phyloP scores from a whole-genome alignment of 2,113 vertebrate species.

The Phylloscopus trochiloides region DNA sequence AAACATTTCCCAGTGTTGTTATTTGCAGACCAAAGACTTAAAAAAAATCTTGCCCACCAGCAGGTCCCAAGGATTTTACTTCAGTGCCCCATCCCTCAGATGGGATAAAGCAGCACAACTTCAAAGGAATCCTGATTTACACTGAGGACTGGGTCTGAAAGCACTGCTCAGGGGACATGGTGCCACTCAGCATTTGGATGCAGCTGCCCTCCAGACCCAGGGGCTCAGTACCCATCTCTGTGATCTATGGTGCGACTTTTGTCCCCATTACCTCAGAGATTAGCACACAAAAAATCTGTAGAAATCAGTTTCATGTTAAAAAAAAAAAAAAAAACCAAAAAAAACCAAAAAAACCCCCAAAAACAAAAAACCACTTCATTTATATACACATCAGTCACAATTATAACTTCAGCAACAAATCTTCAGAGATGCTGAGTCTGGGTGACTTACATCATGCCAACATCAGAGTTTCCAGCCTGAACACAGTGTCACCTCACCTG shows the following conservation, averaged over 20 bases:
- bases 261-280: background rate
- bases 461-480: background rate
- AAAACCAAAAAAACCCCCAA: too few species aligned
- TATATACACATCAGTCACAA: background rate
- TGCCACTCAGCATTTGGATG: fast-evolving
- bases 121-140: background rate
- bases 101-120: background rate
- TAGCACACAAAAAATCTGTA: background rate
- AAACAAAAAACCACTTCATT: background rate
- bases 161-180: background rate
- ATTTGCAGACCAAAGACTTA: background rate
- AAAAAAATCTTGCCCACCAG: background rate
- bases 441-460: background rate
- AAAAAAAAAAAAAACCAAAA: fast-evolving
- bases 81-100: background rate
- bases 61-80: background rate
- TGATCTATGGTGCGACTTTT: background rate
- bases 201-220: background rate
- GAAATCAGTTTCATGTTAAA: background rate
- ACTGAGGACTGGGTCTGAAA: background rate
- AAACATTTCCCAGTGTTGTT: background rate
- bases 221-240: background rate
- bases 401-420: background rate
- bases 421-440: background rate
- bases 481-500: background rate